Base-by-base conservation (phyloP, 2,888 invertebrate genomes). In the Horisme vitalbata region DNA sequence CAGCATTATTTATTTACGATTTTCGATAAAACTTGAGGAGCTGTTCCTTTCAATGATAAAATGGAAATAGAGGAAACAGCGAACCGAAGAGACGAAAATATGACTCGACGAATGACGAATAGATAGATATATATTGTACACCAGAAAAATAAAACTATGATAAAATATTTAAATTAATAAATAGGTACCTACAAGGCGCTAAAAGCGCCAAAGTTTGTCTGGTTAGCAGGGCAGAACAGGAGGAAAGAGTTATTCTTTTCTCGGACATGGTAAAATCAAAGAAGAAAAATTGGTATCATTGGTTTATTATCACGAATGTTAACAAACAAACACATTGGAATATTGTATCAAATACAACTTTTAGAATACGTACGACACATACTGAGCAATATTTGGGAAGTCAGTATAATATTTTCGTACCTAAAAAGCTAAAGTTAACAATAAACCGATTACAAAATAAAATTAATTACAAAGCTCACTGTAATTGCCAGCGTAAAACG, bases 261-360 rank as follows among this genome's bases (percentile, higher is more conserved):
- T 2, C 5, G 18, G 2, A 18, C n/a, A n/a, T n/a, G n/a, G 6
- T 6, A 12, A 28, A 28, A n/a, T 28, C 2, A 13, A 13, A 23
- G 24, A 1, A 1, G 2, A 1, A 24, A 26, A 32, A 11, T 33
- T 44, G 55, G 57, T 70, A 73, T 83, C 75, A 82, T 82, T 83
- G 84, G 82, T 84, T 82, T 83, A 82, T 75, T 81, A 83, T 83
- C 83, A 83, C 82, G 72, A 65, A 52, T 45, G 68, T 72, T 57
- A 62, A 2, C 23, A 2, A 59, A 71, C 57, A 65, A 45, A 64
- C 65, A 48, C 68, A n/a, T 65, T 70, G 70, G 71, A 77, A 77
- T 75, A 65, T 59, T 67, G 66, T 65, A 71, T 49, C 52, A 36
- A 58, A 64, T 68, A 68, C 63, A 48, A 47, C 57, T 52, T 59